Base-by-base conservation (phyloP, 2,797 vertebrate genomes). In the Phrynocephalus guinanensis region DNA sequence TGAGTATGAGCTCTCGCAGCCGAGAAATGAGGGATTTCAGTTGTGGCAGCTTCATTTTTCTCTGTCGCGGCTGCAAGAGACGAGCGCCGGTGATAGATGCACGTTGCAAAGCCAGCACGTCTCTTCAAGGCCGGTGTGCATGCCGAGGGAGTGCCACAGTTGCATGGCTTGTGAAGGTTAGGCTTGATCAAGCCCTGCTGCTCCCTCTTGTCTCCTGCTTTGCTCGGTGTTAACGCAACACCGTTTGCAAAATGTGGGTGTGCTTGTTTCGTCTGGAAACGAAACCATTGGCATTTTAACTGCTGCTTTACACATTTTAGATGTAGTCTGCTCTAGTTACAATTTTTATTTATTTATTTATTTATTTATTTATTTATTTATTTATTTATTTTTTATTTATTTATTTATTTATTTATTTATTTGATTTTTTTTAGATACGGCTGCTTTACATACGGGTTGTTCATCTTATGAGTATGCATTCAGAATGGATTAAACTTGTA, bases 41-140 rank as follows among this genome's bases (percentile, higher is more conserved):
- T 96, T 97, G 95, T 94, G 93, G 94, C 91, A 92, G 93, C 94
- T 93, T 94, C 94, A 95, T 97, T 96, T 96, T 96, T 97, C 94
- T 95, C 68, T 93, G 95, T 94, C 95, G 38, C 5, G 16, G 60
- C 90, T 89, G 66, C 81, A 88, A 90, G 93, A 94, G 93, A 95
- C 95, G 83, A 95, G 92, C 90, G 6, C 10, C 90, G 7, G 10
- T 94, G 94, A 95, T 87, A 83, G 94, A 96, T 95, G 92, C 92
- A 88, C 92, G 92, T 91, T 90, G 89, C 91, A 52, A 93, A 91
- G 91, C 94, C 85, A 88, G 28, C 60, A 33, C 87, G 92, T 87
- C 82, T 93, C 90, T 92, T 88, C 91, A 94, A 93, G 83, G 93
- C 92, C 92, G 3, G 38, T 79, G 91, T 93, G 93, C 93, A 92